Evolutionary conservation across 2,888 invertebrate species (phyloP), one percentile per base, ranked within the genome.

Genomic region (Philaethria dido): DNA sequence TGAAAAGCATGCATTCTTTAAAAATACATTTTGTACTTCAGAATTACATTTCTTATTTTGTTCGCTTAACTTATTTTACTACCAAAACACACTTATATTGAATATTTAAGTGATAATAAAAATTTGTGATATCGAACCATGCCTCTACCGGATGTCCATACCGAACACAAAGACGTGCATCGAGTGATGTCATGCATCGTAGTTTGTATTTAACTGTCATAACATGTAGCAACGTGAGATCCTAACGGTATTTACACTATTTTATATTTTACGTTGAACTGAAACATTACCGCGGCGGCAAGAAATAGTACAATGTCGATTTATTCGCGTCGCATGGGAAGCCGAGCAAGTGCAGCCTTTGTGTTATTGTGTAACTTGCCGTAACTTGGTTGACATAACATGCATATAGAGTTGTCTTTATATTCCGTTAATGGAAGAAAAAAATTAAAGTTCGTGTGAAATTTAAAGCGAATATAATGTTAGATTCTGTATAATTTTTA

Each of bases 311-410:
- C 87, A 86, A 87, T 88, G 86, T 81, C 73, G 72, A 65, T 71
- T 69, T 72, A 76, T 76, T 76, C 78, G 77, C 72, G 75, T 74
- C 75, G 81, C 84, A 83, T 89, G 90, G 81, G 91, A 91, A 90
- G 78, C 85, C 81, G 74, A 72, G 80, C 84, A 83, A 87, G 82
- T 84, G 87, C 85, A 80, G 79, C 80, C 84, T 84, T 85, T 85
- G 85, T 86, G 68, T 77, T 71, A 78, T 88, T 86, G 83, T 82
- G 80, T 85, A 87, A 86, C 77, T 72, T 75, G 72, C 70, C 78
- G 82, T 84, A 83, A 83, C 79, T 75, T 71, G 72, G 69, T 72
- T 78, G 76, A 75, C 77, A 78, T 80, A 81, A 81, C 74, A 68
- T 57, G 63, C 66, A 60, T 52, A 36, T 42, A 60, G 29, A 14